Base-by-base conservation (phyloP, 2,797 vertebrate genomes). In the Botia kubotai region DNA sequence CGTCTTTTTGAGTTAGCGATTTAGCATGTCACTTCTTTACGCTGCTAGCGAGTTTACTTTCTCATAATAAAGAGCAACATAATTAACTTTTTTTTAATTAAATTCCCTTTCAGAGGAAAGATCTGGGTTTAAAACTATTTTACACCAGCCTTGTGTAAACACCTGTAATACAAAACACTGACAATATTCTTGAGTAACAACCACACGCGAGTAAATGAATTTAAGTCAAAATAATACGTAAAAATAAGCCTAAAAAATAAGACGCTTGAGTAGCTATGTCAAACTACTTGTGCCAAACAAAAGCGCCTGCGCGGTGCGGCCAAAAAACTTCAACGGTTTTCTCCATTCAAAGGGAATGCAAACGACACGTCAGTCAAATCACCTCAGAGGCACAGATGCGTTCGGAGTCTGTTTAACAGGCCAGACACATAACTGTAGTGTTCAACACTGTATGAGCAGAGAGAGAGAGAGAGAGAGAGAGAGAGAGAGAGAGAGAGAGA, bases 301-400 rank as follows among this genome's bases (percentile, higher is more conserved):
- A 17, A 67, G 67, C 72, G 92, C 91, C 88, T 91, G 93, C 93
- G 92, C 90, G 90, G 93, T 89, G 87, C 89, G 91, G 91, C 92
- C 91, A 90, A 90, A 93, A 91, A 91, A 91, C 91, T 93, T 90
- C 91, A 93, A 92, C 90, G 86, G 90, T 91, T 92, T 93, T 92
- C 92, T 94, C 91, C 90, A 92, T 90, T 91, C 90, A 92, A 93
- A 87, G 83, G 63, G 90, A 91, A 94, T 92, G 93, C 89, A 91
- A 93, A 95, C 92, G 81, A 88, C 85, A 83, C 87, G 88, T 82
- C 90, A 90, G 90, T 91, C 91, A 89, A 91, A 92, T 80, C 81
- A 83, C 75, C 77, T 82, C 79, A 85, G 86, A 88, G 79, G 83
- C 84, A 48, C 33, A 73, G 84, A 87, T 86, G 83, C 76, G 79